phyloP scores from a whole-genome alignment of 2,113 vertebrate genomes.

The Anthoscopus minutus region DNA sequence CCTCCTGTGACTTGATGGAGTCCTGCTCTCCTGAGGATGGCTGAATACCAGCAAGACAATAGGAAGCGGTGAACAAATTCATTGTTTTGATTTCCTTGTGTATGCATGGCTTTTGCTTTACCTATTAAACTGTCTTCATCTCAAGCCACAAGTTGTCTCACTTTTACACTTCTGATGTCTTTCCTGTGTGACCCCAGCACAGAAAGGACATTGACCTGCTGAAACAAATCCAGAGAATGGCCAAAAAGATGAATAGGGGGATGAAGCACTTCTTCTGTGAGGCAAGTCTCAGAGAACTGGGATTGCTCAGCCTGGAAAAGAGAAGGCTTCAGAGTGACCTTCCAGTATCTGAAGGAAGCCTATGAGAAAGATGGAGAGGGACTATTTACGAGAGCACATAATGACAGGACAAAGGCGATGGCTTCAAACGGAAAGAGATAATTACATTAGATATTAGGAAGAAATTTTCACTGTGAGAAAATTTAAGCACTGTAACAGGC shows the following conservation, averaged over 20 bases:
- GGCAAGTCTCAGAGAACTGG: not conserved
- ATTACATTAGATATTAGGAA: not conserved
- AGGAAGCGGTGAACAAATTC: not conserved
- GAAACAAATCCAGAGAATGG: not conserved
- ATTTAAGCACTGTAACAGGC: not conserved
- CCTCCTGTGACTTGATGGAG: accelerated
- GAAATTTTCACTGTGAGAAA: not conserved
- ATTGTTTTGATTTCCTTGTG: not conserved
- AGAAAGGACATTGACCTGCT: not conserved
- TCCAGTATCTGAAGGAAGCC: not conserved
- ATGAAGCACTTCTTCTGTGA: not conserved
- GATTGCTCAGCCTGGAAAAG: not conserved
- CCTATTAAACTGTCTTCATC: not conserved
- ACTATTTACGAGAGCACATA: not conserved
- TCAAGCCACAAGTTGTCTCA: not conserved
- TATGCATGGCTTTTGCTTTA: not conserved
- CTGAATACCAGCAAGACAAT: not conserved
- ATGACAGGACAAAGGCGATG: not conserved
- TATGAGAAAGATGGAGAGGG: not conserved
- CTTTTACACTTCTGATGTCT: not conserved
- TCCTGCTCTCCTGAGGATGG: not conserved
- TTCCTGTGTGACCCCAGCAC: not conserved
- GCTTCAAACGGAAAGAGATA: not conserved
- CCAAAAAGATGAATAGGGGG: not conserved
- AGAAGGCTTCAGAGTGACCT: not conserved